Conservation (phyloP, 2,797 vertebrate genomes). For the Crocidura indochinensis region DNA sequence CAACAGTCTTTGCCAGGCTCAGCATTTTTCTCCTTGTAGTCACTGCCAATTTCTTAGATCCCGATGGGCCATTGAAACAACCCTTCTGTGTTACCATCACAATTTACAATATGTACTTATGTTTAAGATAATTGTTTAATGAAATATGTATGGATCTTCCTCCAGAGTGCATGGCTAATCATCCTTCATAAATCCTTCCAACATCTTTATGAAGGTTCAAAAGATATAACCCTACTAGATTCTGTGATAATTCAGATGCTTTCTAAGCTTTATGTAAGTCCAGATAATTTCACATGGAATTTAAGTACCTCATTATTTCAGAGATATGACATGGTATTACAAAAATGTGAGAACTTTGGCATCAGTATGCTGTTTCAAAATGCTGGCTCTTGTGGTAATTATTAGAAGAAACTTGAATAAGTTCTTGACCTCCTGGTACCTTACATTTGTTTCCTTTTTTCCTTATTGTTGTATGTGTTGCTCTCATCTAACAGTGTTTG, state of each 20-base stretch:
- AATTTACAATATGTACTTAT: slow-evolving; percentile 17
- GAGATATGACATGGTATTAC: neutral
- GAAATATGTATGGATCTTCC: slow-evolving; percentile 58
- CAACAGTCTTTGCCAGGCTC: neutral
- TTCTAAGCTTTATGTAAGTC: slow-evolving; percentile 37
- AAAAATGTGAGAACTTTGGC: neutral
- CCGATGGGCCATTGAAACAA: neutral
- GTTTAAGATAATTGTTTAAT: slow-evolving; percentile 66
- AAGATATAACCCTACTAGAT: neutral
- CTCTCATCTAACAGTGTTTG: no score
- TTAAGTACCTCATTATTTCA: neutral
- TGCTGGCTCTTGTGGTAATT: neutral
- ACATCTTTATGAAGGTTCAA: slow-evolving; percentile 35
- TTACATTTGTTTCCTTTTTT: neutral
- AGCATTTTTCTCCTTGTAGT: slow-evolving; percentile 11
- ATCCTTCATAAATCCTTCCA: slow-evolving; percentile 53
- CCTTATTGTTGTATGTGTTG: no score
- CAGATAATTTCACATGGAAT: slow-evolving; percentile 31
- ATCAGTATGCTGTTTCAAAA: slow-evolving; percentile 9
- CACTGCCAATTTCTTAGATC: slow-evolving; percentile 3
- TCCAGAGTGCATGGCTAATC: slow-evolving; percentile 41
- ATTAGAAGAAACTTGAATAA: slow-evolving; percentile 16
- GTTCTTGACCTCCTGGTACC: neutral
- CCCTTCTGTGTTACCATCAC: neutral
- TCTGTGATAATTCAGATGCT: neutral